These are phyloP conservation scores for Coecobrya sp. DNA, from an alignment of 2,888 invertebrate genomes.

Conservation along the genomic window DNA sequence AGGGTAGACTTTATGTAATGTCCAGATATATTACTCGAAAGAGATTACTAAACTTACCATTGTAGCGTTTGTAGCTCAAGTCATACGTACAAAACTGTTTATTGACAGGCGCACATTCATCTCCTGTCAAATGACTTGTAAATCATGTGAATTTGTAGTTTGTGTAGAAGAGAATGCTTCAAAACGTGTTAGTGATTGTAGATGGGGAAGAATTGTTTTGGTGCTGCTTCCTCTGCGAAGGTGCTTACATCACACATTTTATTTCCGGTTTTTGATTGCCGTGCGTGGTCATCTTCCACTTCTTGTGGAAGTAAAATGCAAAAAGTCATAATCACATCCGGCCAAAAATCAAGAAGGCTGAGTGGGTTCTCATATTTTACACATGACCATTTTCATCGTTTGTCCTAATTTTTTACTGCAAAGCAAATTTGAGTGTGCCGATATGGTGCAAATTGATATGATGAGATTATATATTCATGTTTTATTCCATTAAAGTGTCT, in stretches of 20 bases:
- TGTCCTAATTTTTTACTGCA: conserved; percentile 25
- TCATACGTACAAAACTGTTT: not conserved
- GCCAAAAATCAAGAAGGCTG: not conserved
- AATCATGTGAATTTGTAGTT: conserved; percentile 20
- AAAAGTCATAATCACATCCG: conserved; percentile 48
- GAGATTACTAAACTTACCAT: no score
- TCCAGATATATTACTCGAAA: not conserved
- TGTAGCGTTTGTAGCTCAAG: no score
- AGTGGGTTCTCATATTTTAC: not conserved
- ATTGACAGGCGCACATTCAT: conserved; percentile 1
- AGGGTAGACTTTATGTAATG: not conserved
- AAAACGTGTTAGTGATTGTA: not conserved
- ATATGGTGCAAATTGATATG: not conserved
- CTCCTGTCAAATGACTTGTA: conserved; percentile 24
- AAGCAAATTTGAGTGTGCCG: not conserved
- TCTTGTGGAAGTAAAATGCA: conserved; percentile 53
- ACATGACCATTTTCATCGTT: not conserved
- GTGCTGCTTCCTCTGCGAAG: conserved; percentile 25
- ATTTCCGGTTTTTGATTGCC: conserved; percentile 70
- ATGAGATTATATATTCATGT: not conserved
- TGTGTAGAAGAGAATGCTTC: not conserved
- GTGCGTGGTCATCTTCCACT: conserved; percentile 70
- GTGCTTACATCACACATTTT: conserved; percentile 5
- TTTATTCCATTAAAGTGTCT: no score
- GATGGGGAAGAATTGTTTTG: conserved; percentile 4